Conservation (phyloP, 2,888 invertebrate species). For the Cenopis cana region DNA sequence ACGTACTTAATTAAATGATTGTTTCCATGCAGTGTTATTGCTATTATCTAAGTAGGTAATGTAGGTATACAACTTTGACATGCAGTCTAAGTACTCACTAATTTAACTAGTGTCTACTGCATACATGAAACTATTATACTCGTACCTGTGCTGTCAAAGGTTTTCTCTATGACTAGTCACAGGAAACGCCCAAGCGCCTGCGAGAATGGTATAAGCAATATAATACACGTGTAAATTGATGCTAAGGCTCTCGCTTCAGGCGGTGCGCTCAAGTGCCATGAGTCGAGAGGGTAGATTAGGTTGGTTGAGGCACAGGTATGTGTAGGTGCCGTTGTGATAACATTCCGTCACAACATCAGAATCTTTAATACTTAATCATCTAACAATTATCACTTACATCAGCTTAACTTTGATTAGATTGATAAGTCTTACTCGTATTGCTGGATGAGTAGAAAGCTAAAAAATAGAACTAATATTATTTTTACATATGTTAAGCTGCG, state of each 20-base stretch:
- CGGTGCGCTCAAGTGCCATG: conserved; percentile 38
- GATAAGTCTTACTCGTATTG: too few species aligned
- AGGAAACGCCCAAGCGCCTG: conserved; percentile 25
- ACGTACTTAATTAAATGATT: too few species aligned
- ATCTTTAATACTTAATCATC: too few species aligned
- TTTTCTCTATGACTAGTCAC: not conserved
- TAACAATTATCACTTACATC: too few species aligned
- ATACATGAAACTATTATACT: not conserved
- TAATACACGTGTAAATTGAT: conserved; percentile 48
- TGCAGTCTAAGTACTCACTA: not conserved
- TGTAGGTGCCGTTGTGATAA: not conserved
- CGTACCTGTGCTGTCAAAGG: conserved; percentile 6
- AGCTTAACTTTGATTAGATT: too few species aligned
- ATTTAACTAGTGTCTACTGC: conserved; percentile 8
- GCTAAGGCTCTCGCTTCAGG: conserved; percentile 47
- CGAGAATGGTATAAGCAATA: conserved; percentile 46
- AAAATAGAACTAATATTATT: too few species aligned
- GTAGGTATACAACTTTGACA: not conserved
- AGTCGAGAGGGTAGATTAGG: not conserved
- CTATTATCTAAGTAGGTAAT: too few species aligned
- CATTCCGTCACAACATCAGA: too few species aligned
- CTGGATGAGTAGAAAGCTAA: too few species aligned
- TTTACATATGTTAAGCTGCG: too few species aligned
- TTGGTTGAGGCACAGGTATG: not conserved
- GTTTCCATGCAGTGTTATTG: too few species aligned